These are phyloP conservation scores for Mergus octosetaceus DNA, from an alignment of 2,797 vertebrate genomes.

Conservation along the genomic window DNA sequence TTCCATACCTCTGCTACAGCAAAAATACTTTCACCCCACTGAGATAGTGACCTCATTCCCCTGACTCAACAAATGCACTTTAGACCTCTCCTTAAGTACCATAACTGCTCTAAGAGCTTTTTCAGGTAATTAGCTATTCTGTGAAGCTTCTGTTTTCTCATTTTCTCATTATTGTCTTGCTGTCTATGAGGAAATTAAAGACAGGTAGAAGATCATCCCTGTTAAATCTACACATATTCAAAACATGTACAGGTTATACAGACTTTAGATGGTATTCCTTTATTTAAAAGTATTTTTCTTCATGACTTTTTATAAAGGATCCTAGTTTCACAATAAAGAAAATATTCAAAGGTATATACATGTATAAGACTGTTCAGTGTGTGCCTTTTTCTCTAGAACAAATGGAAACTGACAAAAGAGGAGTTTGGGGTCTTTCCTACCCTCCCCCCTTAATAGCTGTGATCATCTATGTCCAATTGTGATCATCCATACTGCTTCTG, in stretches of 20 bases:
- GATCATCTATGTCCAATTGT: not conserved
- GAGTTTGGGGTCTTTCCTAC: not conserved
- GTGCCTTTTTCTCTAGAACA: not conserved
- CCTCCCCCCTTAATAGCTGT: not conserved
- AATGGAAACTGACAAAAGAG: not conserved
- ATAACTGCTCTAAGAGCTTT: not conserved
- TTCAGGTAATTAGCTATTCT: not conserved
- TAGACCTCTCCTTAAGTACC: not conserved
- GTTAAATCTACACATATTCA: not conserved
- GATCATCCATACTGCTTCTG: fast-evolving
- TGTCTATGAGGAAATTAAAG: not conserved
- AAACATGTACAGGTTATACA: not conserved
- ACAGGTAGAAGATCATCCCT: not conserved
- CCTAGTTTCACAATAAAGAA: not conserved
- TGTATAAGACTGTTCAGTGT: not conserved
- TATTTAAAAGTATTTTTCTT: not conserved
- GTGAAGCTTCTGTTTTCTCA: not conserved
- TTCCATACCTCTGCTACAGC: not conserved
- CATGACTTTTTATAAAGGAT: not conserved
- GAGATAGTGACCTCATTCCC: not conserved
- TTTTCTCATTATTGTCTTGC: not conserved
- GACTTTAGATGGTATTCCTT: not conserved
- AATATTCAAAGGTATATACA: not conserved
- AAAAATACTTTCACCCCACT: not conserved
- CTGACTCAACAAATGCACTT: not conserved